These are phyloP conservation scores for Pseudocheirus occidentalis DNA, from an alignment of 2,797 vertebrate species.

Conservation along the genomic window DNA sequence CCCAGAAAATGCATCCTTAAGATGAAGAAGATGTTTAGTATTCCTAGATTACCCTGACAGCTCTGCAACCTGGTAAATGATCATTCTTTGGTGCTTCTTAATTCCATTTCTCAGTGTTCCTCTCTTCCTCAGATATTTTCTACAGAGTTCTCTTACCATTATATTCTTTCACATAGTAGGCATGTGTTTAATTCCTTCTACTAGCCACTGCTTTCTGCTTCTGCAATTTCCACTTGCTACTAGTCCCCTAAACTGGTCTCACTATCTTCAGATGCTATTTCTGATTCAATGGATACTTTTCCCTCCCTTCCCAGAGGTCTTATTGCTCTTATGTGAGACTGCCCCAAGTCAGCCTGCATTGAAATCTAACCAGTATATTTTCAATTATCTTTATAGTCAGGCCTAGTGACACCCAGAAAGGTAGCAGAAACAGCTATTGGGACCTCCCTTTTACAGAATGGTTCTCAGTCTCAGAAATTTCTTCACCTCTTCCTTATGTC, in stretches of 20 bases:
- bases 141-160: not conserved
- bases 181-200: not conserved
- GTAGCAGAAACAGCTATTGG: not conserved
- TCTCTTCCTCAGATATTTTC: not conserved
- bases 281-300: not conserved
- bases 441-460: not conserved
- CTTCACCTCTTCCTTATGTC: not conserved
- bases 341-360: not conserved
- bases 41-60: not conserved
- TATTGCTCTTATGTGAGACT: not conserved
- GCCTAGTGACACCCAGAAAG: not conserved
- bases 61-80: not conserved
- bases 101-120: not conserved
- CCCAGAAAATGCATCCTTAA: not conserved
- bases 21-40: not conserved
- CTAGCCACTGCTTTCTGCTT: not conserved
- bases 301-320: too few species aligned
- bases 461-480: not conserved
- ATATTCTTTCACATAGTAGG: not conserved
- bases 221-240: not conserved
- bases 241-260: accelerated
- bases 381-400: not conserved
- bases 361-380: not conserved
- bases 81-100: not conserved
- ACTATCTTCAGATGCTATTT: not conserved